These are phyloP conservation scores for Alouatta palliata DNA, from an alignment of 2,113 vertebrate genomes.

Conservation along the genomic window DNA sequence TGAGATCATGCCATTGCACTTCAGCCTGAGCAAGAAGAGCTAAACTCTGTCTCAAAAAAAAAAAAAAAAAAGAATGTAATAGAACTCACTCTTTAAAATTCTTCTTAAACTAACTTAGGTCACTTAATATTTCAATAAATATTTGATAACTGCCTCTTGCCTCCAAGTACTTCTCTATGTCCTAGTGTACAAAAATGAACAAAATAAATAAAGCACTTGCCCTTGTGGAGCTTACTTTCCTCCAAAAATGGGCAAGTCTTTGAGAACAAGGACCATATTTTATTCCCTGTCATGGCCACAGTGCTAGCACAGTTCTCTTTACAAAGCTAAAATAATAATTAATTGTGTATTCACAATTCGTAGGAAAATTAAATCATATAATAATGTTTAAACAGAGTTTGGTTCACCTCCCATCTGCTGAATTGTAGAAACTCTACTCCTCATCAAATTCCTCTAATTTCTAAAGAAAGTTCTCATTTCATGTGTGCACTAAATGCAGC, in stretches of 20 bases:
- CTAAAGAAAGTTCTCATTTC: not conserved
- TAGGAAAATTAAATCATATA: not conserved
- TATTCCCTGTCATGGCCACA: not conserved
- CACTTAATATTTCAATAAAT: not conserved
- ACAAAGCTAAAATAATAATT: not conserved
- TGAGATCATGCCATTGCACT: too few relatives aligned
- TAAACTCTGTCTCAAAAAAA: too few relatives aligned
- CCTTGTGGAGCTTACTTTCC: not conserved
- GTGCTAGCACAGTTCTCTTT: not conserved
- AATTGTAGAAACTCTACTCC: not conserved
- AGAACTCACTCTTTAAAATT: not conserved
- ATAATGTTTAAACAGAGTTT: not conserved
- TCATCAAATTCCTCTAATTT: not conserved
- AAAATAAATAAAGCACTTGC: not conserved
- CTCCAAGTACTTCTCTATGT: not conserved
- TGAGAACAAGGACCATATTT: not conserved
- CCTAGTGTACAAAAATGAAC: not conserved
- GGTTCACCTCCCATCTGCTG: not conserved
- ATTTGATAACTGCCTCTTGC: not conserved
- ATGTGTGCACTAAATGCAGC: not conserved
- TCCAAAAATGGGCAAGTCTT: not conserved
- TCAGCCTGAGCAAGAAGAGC: too few relatives aligned
- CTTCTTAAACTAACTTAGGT: not conserved
- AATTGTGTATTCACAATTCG: not conserved
- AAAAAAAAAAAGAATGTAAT: not conserved